Conservation (phyloP, 2,113 vertebrate species). For the Cynoglossus semilaevis region DNA sequence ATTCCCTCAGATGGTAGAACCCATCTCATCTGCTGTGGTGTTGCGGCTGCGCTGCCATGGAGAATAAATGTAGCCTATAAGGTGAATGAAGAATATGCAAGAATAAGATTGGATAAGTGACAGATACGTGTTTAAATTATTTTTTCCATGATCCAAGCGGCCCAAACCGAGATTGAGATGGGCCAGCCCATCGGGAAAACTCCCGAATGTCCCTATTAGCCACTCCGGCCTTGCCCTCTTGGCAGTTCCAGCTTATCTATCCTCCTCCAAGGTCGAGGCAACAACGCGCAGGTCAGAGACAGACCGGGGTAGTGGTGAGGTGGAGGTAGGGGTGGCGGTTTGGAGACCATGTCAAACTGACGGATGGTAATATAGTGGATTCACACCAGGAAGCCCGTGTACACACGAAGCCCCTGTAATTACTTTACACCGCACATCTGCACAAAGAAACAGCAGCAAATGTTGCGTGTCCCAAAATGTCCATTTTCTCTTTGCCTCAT, state of each 20-base stretch:
- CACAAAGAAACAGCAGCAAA: conserved; percentile 16
- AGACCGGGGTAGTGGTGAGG: conserved; percentile 25
- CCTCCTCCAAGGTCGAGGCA: conserved; percentile 40
- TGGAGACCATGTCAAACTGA: conserved; percentile 61
- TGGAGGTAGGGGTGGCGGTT: conserved; percentile 32
- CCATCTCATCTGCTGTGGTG: too few species aligned
- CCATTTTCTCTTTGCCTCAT: neutral
- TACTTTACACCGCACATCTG: conserved; percentile 2
- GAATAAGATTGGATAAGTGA: too few species aligned
- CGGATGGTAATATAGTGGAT: conserved; percentile 46
- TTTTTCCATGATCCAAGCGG: too few species aligned
- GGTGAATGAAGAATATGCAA: too few species aligned
- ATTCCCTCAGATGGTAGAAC: too few species aligned
- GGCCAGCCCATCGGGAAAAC: too few species aligned
- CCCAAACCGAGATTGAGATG: too few species aligned
- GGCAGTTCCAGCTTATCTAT: conserved; percentile 15
- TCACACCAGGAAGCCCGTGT: conserved; percentile 41
- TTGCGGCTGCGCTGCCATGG: too few species aligned
- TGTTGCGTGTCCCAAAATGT: conserved; percentile 28
- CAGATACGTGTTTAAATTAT: too few species aligned
- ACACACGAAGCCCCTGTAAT: conserved; percentile 12
- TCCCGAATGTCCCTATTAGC: too few species aligned
- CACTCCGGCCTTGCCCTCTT: conserved; percentile 8
- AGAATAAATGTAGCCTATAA: too few species aligned
- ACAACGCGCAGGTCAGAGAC: conserved; percentile 54